Percentiles rank a stretch among this genome's conserved stretches.
Evolutionary conservation across 2,797 vertebrate genomes (phyloP).

Genomic region (Sternotherus odoratus): DNA sequence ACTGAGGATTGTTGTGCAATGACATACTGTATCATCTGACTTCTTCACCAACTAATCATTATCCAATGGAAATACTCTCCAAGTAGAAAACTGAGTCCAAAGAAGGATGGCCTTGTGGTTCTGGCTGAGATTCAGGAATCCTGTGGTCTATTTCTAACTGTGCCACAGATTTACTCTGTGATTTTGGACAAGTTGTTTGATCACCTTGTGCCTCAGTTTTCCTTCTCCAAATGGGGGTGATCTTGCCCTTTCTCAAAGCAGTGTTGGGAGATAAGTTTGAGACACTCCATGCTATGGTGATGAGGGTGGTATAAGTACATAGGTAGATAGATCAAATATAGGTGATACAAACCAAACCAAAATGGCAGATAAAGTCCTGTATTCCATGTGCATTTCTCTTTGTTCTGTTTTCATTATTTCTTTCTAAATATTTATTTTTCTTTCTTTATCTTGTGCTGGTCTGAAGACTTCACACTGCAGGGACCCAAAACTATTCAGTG

Average conservation of each 20-base stretch:
- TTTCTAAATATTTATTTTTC: not conserved
- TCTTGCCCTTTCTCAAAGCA: not conserved
- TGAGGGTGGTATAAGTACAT: not conserved
- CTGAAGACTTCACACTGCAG: not conserved
- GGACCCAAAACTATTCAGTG: constrained; percentile 36
- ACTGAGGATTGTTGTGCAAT: not conserved
- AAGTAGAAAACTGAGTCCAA: not conserved
- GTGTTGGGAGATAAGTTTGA: not conserved
- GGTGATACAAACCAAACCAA: not conserved
- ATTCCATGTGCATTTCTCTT: not conserved
- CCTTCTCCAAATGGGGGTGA: not conserved
- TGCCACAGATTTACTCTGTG: not conserved
- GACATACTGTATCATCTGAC: not conserved
- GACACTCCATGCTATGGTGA: not conserved
- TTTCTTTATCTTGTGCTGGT: constrained; percentile 4
- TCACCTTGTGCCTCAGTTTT: not conserved
- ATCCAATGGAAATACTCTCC: not conserved
- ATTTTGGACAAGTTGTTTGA: not conserved
- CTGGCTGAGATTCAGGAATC: not conserved
- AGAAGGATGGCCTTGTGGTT: not conserved
- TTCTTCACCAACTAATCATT: not conserved
- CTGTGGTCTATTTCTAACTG: not conserved
- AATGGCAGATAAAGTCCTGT: not conserved
- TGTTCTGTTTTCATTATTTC: constrained; percentile 3
- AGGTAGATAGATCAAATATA: not conserved